A percentile compares a stretch with the other conserved stretches of the same genome.
Conservation (phyloP, 1,140 invertebrate genomes). For the Kradibia gibbosae region DNA sequence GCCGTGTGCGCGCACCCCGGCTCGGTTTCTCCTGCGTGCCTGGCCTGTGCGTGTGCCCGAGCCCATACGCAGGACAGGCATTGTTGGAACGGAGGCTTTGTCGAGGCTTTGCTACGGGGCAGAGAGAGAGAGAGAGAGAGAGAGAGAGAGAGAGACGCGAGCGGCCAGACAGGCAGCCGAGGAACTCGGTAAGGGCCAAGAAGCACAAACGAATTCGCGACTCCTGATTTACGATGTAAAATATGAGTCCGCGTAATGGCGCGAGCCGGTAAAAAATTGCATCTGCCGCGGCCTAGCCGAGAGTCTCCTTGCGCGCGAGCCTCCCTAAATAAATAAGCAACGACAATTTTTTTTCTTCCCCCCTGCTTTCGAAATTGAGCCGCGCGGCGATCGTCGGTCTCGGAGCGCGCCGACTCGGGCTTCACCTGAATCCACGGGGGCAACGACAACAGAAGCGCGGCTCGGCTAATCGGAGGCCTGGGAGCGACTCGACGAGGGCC, state of each 20-base stretch:
- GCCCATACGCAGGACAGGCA: not conserved
- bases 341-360: too few relatives aligned
- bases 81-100: constrained; percentile 15
- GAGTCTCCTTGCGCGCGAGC: too few relatives aligned
- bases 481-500: too few relatives aligned
- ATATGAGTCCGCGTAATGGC: not conserved
- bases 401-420: not conserved
- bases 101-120: too few relatives aligned
- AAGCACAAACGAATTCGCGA: constrained; percentile 12
- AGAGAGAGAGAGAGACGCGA: too few relatives aligned
- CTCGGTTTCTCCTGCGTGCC: too few relatives aligned
- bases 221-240: not conserved
- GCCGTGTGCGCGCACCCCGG: too few relatives aligned
- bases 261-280: not conserved
- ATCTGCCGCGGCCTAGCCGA: too few relatives aligned
- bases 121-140: too few relatives aligned
- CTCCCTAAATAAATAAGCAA: not conserved
- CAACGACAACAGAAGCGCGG: too few relatives aligned
- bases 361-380: not conserved
- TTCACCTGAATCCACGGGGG: not conserved
- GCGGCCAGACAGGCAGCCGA: too few relatives aligned
- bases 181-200: not conserved
- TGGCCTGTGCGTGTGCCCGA: not conserved
- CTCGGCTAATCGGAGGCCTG: too few relatives aligned
- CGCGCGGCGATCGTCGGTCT: not conserved